Evolutionary conservation across 2,797 vertebrate genomes (phyloP).

Genomic region (Urophycis tenuis): DNA sequence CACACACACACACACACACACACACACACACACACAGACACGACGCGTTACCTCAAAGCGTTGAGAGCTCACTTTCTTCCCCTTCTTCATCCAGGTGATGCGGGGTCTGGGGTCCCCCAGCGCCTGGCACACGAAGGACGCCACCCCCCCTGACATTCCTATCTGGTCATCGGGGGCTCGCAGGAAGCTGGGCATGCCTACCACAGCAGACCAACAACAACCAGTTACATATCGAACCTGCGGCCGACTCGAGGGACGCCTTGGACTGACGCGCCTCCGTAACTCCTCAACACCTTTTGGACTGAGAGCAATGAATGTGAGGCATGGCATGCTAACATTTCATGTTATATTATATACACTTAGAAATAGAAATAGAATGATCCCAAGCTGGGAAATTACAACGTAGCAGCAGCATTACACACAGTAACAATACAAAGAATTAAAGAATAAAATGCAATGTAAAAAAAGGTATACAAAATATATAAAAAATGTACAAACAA

Average conservation of each 20-base stretch:
- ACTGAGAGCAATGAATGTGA: not conserved
- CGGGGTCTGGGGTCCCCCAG: slow-evolving; percentile 90
- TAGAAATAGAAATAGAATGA: too few species aligned
- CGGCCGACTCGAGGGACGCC: not conserved
- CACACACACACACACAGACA: not conserved
- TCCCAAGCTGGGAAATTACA: too few species aligned
- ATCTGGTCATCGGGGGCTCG: slow-evolving; percentile 92
- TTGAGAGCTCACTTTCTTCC: slow-evolving; percentile 98
- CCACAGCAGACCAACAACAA: not conserved
- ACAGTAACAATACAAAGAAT: too few species aligned
- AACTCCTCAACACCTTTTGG: not conserved
- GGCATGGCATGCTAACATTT: not conserved
- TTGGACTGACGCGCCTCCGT: not conserved
- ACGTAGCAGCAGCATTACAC: too few species aligned
- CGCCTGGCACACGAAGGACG: slow-evolving; percentile 95
- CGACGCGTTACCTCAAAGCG: slow-evolving; percentile 96
- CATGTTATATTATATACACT: not conserved
- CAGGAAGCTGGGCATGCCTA: slow-evolving; percentile 87
- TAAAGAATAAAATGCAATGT: too few species aligned
- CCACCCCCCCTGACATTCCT: slow-evolving; percentile 93
- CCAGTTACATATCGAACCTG: slow-evolving; percentile 5
- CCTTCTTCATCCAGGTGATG: slow-evolving; percentile 99
- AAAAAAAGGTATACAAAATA: too few species aligned
- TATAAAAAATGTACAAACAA: too few species aligned
- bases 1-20: not conserved